A percentile compares a stretch with the other conserved stretches of the same genome.
Conservation (phyloP, 2,113 vertebrate species). For the Istiophorus platypterus region DNA sequence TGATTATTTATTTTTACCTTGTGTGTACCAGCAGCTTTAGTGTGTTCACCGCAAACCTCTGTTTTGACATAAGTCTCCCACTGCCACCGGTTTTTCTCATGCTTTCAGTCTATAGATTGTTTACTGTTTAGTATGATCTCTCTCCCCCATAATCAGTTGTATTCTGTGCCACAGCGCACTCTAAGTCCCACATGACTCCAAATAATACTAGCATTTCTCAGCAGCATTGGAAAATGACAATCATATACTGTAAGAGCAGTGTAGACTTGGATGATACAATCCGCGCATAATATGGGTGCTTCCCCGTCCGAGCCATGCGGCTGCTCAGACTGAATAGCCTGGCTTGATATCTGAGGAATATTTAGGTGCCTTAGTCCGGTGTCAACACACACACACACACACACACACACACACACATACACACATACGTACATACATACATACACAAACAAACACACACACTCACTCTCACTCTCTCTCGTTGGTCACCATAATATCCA, state of each 20-base stretch:
- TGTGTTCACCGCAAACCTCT: constrained; percentile 43
- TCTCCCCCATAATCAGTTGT: constrained; percentile 28
- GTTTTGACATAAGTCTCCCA: constrained; percentile 23
- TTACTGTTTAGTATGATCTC: constrained; percentile 25
- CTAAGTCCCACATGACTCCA: constrained; percentile 13
- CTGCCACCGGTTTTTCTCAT: constrained; percentile 30
- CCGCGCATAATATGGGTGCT: constrained; percentile 72
- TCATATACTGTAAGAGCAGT: constrained; percentile 63
- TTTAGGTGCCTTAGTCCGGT: constrained; percentile 79
- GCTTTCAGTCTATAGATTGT: constrained; percentile 27
- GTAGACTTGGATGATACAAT: constrained; percentile 57
- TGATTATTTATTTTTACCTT: constrained; percentile 56
- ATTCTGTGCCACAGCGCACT: constrained; percentile 12
- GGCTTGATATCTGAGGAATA: constrained; percentile 62
- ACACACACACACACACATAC: constrained; percentile 38
- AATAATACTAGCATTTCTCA: constrained; percentile 22
- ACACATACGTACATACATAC: constrained; percentile 54
- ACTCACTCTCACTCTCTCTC: constrained; percentile 40
- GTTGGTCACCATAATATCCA: constrained; percentile 43
- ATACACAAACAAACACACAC: no score
- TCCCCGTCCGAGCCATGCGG: constrained; percentile 58
- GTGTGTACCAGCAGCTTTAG: constrained; percentile 61
- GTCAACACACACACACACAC: constrained; percentile 55
- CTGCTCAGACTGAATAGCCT: constrained; percentile 44
- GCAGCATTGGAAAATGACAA: constrained; percentile 71